phyloP scores from a whole-genome alignment of 2,113 vertebrate species.

The Pseudopodoces humilis region DNA sequence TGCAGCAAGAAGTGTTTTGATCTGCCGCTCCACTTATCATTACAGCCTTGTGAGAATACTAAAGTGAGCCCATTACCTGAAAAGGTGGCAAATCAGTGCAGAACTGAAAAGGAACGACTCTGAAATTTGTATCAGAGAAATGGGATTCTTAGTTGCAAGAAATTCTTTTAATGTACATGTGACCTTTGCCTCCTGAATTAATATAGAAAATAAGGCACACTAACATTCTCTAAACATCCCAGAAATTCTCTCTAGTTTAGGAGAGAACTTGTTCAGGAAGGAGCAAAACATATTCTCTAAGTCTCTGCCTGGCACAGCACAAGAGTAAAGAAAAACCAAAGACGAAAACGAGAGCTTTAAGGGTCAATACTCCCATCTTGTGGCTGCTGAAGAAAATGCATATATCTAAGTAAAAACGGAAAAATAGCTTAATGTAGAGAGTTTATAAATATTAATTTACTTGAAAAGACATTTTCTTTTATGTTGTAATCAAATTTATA shows the following conservation, averaged over 20 bases:
- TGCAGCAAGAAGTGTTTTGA: not conserved
- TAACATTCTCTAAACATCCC: not conserved
- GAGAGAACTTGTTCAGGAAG: not conserved
- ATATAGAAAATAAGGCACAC: not conserved
- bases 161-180: not conserved
- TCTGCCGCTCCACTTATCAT: not conserved
- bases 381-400: slow-evolving; percentile 57
- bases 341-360: not conserved
- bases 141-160: not conserved
- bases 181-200: not conserved
- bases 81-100: not conserved
- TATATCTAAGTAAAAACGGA: not conserved
- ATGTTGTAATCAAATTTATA: not conserved
- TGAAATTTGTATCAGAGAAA: not conserved
- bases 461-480: not conserved
- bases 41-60: not conserved
- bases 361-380: slow-evolving; percentile 75
- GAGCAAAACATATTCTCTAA: not conserved
- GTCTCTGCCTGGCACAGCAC: not conserved
- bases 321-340: not conserved
- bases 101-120: not conserved
- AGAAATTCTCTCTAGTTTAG: not conserved
- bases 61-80: not conserved
- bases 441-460: not conserved
- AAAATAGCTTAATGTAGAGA: fast-evolving